A percentile compares a stretch with the other conserved stretches of the same genome.
phyloP scores from a whole-genome alignment of 2,113 vertebrate genomes.

The Tringa solitaria region DNA sequence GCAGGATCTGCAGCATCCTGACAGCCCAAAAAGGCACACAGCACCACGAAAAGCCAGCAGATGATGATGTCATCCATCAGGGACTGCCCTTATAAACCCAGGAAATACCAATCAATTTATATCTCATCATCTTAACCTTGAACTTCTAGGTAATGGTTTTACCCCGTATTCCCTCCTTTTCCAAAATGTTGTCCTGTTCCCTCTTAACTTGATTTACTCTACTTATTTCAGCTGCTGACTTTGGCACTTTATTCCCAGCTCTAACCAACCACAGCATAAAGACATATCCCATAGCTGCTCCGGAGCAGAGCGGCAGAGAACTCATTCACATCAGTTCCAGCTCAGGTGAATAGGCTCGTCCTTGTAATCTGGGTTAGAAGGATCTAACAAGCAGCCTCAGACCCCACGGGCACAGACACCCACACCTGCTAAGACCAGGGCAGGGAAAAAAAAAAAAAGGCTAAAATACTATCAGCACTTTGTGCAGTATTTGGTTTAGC shows the following conservation, averaged over 20 bases:
- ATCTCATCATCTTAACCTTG: constrained; percentile 68
- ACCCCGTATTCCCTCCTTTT: constrained; percentile 34
- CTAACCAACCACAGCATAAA: constrained; percentile 52
- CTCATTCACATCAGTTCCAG: background rate
- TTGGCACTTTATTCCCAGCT: constrained; percentile 67
- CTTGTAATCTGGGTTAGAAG: background rate
- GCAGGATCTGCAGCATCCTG: background rate
- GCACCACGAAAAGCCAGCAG: background rate
- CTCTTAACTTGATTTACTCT: constrained; percentile 80
- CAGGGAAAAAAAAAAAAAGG: constrained; percentile 33
- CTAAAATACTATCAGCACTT: constrained; percentile 46
- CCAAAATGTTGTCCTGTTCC: constrained; percentile 69
- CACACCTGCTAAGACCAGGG: background rate
- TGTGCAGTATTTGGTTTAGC: constrained; percentile 42
- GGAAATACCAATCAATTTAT: constrained; percentile 71
- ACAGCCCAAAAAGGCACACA: background rate
- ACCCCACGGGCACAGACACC: background rate
- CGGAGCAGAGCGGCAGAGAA: background rate
- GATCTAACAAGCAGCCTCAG: background rate
- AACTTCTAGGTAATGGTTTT: constrained; percentile 50
- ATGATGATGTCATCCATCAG: constrained; percentile 37
- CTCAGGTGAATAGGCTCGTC: background rate
- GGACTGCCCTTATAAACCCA: constrained; percentile 43
- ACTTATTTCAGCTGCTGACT: constrained; percentile 73
- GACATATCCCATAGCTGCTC: background rate